Conservation (phyloP, 2,797 vertebrate genomes). For the Bothrops alternatus region DNA sequence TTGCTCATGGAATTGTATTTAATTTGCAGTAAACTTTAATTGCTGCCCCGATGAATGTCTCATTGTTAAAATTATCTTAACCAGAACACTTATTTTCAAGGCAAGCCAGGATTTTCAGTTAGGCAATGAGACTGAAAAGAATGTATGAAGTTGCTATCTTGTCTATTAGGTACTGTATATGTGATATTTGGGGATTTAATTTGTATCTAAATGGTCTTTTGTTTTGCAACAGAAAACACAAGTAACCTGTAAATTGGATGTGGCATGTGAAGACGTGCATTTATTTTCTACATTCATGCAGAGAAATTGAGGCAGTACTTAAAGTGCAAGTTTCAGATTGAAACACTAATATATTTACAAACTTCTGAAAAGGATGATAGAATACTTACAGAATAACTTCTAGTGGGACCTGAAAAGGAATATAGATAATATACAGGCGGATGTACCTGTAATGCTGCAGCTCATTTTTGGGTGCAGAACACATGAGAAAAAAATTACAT, state of each 20-base stretch:
- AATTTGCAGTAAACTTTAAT: conserved; percentile 61
- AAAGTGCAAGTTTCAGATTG: no score
- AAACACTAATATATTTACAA: not conserved
- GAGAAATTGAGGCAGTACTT: not conserved
- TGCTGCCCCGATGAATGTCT: conserved; percentile 56
- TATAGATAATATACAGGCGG: not conserved
- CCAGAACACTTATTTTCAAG: conserved; percentile 56
- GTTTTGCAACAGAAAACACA: not conserved
- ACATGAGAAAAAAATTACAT: not conserved
- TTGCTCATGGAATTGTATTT: conserved; percentile 50
- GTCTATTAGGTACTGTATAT: conserved; percentile 39
- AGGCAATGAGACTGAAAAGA: conserved; percentile 64
- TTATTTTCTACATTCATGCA: not conserved
- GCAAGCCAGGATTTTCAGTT: conserved; percentile 30
- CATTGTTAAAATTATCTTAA: conserved; percentile 64
- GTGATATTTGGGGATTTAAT: conserved; percentile 22
- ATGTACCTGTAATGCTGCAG: not conserved
- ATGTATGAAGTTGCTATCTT: conserved; percentile 26
- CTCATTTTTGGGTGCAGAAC: not conserved
- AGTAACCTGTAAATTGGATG: conserved; percentile 8
- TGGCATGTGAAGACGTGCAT: not conserved
- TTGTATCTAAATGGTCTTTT: conserved; percentile 28
- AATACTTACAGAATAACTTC: conserved; percentile 37
- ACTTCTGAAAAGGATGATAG: not conserved
- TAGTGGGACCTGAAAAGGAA: not conserved